Conservation (phyloP, 2,797 vertebrate genomes). For the Benthosema pterotum region DNA sequence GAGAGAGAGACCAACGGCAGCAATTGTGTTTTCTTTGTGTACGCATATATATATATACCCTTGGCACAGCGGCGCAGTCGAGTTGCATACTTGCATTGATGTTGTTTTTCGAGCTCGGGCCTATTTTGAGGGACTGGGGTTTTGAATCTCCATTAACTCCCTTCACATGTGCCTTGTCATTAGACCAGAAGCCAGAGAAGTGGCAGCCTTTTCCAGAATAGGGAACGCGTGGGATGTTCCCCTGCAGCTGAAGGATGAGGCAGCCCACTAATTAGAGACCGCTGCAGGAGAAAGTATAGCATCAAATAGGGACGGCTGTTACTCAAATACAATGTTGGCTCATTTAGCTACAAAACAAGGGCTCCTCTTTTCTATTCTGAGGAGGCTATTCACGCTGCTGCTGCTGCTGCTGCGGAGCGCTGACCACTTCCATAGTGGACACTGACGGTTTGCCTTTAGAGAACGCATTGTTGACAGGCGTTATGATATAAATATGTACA, state of each 20-base stretch:
- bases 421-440: slow-evolving; percentile 22
- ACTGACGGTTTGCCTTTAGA: slow-evolving; percentile 24
- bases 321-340: slow-evolving; percentile 56
- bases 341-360: slow-evolving; percentile 46
- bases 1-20: too few relatives aligned
- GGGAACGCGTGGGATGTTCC: slow-evolving; percentile 64
- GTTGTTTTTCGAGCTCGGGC: slow-evolving; percentile 54
- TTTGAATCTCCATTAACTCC: slow-evolving; percentile 70
- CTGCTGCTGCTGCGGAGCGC: slow-evolving; percentile 39
- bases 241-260: slow-evolving; percentile 63
- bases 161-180: slow-evolving; percentile 76
- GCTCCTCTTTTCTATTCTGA: slow-evolving; percentile 56
- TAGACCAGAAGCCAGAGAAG: slow-evolving; percentile 68
- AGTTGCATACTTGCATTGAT: slow-evolving; percentile 6
- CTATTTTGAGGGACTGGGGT: slow-evolving; percentile 69
- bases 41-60: slow-evolving; percentile 1
- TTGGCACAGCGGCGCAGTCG: neutral
- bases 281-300: slow-evolving; percentile 66
- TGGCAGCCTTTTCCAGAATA: slow-evolving; percentile 65
- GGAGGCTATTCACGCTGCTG: slow-evolving; percentile 45
- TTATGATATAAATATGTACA: neutral
- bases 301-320: slow-evolving; percentile 65
- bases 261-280: slow-evolving; percentile 76
- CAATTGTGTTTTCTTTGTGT: slow-evolving; percentile 17
- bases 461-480: slow-evolving; percentile 23